Base-by-base conservation (phyloP, 2,888 invertebrate genomes). In the Acanthopleura granulata region DNA sequence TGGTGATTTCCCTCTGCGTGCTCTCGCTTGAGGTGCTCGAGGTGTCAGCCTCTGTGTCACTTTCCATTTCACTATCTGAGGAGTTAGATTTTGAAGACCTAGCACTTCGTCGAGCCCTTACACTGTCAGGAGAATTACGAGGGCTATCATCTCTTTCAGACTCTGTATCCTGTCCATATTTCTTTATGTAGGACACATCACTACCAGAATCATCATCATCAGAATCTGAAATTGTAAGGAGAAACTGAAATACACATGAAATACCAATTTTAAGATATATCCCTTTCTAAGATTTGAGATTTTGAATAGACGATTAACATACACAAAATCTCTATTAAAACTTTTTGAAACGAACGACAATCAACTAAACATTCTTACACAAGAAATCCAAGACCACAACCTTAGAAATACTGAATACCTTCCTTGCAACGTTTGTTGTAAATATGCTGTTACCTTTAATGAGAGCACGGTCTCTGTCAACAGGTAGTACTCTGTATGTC, bases 401-500 rank as follows among this genome's bases (percentile, higher is more conserved):
- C 40, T 40, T 3, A 40, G 40, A 40, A 40, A 40, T 40, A 40
- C 9, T 3, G 9, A 40, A 40, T 40, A 9, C 3, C 40, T 40
- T 40, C 40, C 40, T n/a, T n/a, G 66, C 15, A 29, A 16, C n/a
- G 61, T 40, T 40, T 40, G 40, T 3, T 40, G 40, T 22, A 16
- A 40, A n/a, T n/a, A 69, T 72, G 4, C 40, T 40, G 40, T 40
- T 76, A 87, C 87, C 85, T 80, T 86, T 84, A 75, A 86, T 81
- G 79, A 86, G 83, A 51, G 82, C 83, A 40, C 84, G 77, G 57
- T 85, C 84, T 50, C 82, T 80, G 71, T 85, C 83, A 22, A 85
- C 76, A 25, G 77, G 73, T 49, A 89, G 79, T n/a, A 83, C 81
- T 61, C 85, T 80, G 78, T 87, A 85, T 3, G 89, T 89, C 69